Percentiles rank a stretch among this genome's conserved stretches.
Conservation (phyloP, 2,113 vertebrate species). For the Hippocampus comes region DNA sequence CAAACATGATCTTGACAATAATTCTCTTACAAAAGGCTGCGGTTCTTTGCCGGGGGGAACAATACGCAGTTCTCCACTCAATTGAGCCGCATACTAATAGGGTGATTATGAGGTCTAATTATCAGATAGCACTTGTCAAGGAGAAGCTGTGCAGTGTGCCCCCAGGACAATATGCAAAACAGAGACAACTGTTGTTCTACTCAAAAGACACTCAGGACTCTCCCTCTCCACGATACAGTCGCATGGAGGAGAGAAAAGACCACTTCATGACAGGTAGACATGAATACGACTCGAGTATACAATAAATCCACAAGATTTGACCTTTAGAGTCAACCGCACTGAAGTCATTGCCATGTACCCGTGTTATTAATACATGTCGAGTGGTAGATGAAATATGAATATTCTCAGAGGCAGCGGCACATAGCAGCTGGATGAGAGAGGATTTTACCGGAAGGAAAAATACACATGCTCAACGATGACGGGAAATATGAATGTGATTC, state of each 20-base stretch:
- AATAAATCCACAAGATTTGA: neutral
- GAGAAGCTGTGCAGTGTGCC: constrained; percentile 49
- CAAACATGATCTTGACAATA: constrained; percentile 47
- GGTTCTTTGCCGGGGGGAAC: constrained; percentile 41
- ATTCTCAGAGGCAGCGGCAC: constrained; percentile 25
- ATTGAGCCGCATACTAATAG: constrained; percentile 67
- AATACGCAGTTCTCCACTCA: constrained; percentile 51
- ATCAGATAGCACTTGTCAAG: constrained; percentile 67
- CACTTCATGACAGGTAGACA: neutral
- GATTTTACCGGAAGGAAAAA: constrained; percentile 23
- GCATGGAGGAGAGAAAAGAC: neutral
- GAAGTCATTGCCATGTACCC: constrained; percentile 27
- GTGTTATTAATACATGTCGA: constrained; percentile 47
- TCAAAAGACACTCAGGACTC: constrained; percentile 14
- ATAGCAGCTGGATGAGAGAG: constrained; percentile 17
- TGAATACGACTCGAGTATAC: neutral
- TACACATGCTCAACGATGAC: constrained; percentile 15
- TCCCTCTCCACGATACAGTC: neutral
- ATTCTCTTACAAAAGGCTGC: constrained; percentile 45
- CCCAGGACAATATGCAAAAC: constrained; percentile 56
- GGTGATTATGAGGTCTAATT: constrained; percentile 68
- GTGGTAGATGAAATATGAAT: constrained; percentile 59
- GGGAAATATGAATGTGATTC: neutral
- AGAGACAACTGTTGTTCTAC: constrained; percentile 53
- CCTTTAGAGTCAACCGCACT: constrained; percentile 6